Evolutionary conservation across 2,888 invertebrate genomes (phyloP), one percentile per base, ranked within the genome.

Genomic region (Catocala nupta): DNA sequence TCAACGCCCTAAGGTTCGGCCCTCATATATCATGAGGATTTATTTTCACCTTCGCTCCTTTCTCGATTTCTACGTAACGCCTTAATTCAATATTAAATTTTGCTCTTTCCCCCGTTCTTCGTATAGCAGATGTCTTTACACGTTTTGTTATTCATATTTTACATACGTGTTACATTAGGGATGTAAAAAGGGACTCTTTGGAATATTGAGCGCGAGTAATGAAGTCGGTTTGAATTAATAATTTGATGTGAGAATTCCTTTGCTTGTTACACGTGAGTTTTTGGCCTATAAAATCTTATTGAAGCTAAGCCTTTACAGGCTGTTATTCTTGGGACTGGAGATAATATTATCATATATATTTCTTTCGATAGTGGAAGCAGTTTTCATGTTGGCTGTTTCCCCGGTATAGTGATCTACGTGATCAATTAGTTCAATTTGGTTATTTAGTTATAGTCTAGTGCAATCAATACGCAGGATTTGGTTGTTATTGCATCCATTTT

Each of bases 61-160:
- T 88, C 92, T 91, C 93, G 91, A 93, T 93, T 92, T 90, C 84
- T 85, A 87, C 88, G 86, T 89, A 91, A 92, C 90, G 88, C 91
- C 92, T 92, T 93, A 93, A 93, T 93, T 93, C 93, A 93, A 93
- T 93, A 93, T 92, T 92, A 93, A 93, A 93, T 93, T 90, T 87
- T 89, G 90, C 89, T 88, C 86, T 87, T 86, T 89, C 82, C 83
- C 82, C 75, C 80, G 81, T 84, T 83, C 45, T 84, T 82, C 84
- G 82, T 86, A 81, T 81, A 82, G 86, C 89, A 91, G 87, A 91
- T 90, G 92, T 90, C 88, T 90, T 88, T 86, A 84, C 85, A 79
- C 81, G 86, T 92, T 90, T 88, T 89, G 87, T 90, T 90, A 92
- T 92, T 92, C 90, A 91, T 92, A 91, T 91, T 90, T 90, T 84